These are phyloP conservation scores for Teinopalpus imperialis DNA, from an alignment of 2,888 invertebrate species.

Conservation along the genomic window DNA sequence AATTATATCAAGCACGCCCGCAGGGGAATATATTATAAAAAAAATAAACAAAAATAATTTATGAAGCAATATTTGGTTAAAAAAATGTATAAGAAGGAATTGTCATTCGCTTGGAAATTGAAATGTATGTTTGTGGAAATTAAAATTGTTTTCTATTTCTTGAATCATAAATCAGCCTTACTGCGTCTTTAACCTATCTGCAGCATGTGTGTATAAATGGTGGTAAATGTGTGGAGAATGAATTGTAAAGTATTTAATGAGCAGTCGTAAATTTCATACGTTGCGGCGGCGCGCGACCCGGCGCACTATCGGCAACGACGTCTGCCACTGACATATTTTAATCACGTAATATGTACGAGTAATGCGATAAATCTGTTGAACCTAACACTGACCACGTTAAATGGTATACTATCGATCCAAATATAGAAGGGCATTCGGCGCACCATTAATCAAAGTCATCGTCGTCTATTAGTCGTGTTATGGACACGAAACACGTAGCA, in stretches of 20 bases:
- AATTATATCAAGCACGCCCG: constrained; percentile 15
- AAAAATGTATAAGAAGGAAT: no score
- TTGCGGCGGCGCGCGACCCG: constrained; percentile 58
- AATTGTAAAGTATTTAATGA: constrained; percentile 22
- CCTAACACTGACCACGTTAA: constrained; percentile 59
- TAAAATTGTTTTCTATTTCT: no score
- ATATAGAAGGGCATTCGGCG: no score
- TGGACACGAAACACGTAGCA: constrained; percentile 67
- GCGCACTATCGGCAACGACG: constrained; percentile 9
- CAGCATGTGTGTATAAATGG: constrained; percentile 25
- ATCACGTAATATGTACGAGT: constrained; percentile 63
- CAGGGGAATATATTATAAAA: not conserved
- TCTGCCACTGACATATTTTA: constrained; percentile 48
- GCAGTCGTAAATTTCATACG: constrained; percentile 24
- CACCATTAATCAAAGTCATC: constrained; percentile 67
- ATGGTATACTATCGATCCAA: constrained; percentile 76
- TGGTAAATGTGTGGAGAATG: constrained; percentile 22
- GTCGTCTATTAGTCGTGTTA: constrained; percentile 57
- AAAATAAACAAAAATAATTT: constrained; percentile 12
- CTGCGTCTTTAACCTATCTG: no score
- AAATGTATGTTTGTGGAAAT: not conserved
- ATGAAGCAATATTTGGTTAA: constrained; percentile 5
- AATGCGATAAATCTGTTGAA: constrained; percentile 69
- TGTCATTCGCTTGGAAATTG: no score
- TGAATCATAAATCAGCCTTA: no score